A percentile compares a stretch with the other conserved stretches of the same genome.
Conservation (phyloP, 2,888 invertebrate species). For the Stenoptilia bipunctidactyla region DNA sequence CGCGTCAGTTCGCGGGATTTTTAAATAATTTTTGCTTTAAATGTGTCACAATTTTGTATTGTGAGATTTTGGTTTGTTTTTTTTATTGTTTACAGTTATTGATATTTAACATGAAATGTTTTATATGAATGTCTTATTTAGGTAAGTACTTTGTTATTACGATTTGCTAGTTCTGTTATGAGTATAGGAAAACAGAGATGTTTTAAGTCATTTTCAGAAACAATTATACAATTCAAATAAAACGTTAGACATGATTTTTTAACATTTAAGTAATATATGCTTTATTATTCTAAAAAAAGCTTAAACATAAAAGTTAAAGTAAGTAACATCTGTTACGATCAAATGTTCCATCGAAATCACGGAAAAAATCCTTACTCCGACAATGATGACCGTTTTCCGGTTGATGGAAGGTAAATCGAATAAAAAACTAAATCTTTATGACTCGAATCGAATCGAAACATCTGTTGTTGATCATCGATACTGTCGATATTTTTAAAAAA, state of each 20-base stretch:
- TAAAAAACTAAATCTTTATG: slow-evolving; percentile 25
- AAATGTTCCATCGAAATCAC: slow-evolving; percentile 30
- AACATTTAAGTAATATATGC: too few relatives aligned
- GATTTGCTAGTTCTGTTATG: too few relatives aligned
- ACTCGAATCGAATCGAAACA: slow-evolving; percentile 24
- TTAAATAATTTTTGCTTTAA: slow-evolving; percentile 35
- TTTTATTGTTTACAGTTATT: slow-evolving; percentile 12
- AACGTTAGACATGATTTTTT: too few relatives aligned
- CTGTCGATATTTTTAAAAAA: slow-evolving; percentile 1
- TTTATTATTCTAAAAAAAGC: too few relatives aligned
- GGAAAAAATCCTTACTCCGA: slow-evolving; percentile 33
- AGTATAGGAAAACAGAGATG: too few relatives aligned
- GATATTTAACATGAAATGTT: too few relatives aligned
- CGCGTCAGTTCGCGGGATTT: slow-evolving; percentile 47
- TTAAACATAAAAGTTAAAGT: too few relatives aligned
- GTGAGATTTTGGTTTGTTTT: slow-evolving; percentile 20
- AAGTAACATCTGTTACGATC: slow-evolving; percentile 34
- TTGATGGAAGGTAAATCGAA: slow-evolving; percentile 22
- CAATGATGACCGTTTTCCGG: slow-evolving; percentile 42
- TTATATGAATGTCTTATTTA: too few relatives aligned
- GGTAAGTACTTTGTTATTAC: too few relatives aligned
- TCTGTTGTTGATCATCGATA: slow-evolving; percentile 25
- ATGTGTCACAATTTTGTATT: slow-evolving; percentile 17
- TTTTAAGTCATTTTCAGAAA: too few relatives aligned
- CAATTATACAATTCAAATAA: too few relatives aligned